Evolutionary conservation across 2,888 invertebrate species (phyloP), one percentile per base, ranked within the genome.

Genomic region (Colostygia pectinataria): DNA sequence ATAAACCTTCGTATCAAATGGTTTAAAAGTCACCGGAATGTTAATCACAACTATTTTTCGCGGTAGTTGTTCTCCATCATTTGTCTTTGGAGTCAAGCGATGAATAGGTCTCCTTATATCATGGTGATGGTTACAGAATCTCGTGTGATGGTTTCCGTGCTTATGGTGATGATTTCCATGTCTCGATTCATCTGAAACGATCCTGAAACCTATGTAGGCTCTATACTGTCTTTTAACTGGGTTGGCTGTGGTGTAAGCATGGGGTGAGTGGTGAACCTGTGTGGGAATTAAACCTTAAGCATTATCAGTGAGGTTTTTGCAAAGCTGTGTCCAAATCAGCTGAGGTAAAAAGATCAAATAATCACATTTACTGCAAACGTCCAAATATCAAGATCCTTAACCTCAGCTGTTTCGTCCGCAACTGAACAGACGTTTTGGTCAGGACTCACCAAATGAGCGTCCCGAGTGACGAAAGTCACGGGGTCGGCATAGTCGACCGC

Each of bases 391-490:
- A 20, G 10, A 14, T 8, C 20, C 7, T 23, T 10, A 24, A 34
- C 45, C 51, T 51, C 51, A 37, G 51, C 51, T 46, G 51, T 23
- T 46, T 38, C 51, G 46, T 51, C 32, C 40, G 31, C 25, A 25
- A 40, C 13, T 45, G 36, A 53, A 53, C 54, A 52, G 53, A 48
- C 20, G 9, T 28, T 46, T 36, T 28, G 34, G 27, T n/a, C 89
- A 34, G 18, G 1, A 54, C 94, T 93, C 84, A 97, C 97, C 93
- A 97, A 92, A 90, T 97, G 96, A 5, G 98, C 96, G 71, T 98
- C 97, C 58, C 95, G 93, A 1, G 97, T 97, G 53, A 96, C 95
- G 80, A 98, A 98, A 1, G 97, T 97, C 61, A 98, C 95, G 0
- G 98, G 97, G 80, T 98, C 97, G 44, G 95, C 95, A 12, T 95